phyloP scores from a whole-genome alignment of 2,888 invertebrate genomes.

The Scaptomyza parva region DNA sequence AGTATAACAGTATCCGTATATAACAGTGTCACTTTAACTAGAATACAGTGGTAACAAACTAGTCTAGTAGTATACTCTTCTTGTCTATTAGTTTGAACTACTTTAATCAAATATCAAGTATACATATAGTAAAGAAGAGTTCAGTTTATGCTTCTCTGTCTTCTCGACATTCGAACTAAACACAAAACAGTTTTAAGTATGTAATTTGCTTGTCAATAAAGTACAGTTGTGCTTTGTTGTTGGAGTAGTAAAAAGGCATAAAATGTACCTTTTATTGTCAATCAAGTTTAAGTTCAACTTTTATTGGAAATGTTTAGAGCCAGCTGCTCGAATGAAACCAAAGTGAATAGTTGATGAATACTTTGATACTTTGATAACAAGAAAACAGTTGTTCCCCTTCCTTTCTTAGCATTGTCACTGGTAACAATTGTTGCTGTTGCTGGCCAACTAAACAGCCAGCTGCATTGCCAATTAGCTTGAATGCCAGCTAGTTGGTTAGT shows the following conservation, averaged over 20 bases:
- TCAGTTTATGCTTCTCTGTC: not conserved
- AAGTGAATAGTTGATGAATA: too few species aligned
- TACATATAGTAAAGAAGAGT: too few species aligned
- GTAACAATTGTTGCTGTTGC: not conserved
- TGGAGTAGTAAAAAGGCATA: too few species aligned
- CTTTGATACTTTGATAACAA: not conserved
- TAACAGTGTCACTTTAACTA: too few species aligned
- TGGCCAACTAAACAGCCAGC: too few species aligned
- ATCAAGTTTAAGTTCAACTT: not conserved
- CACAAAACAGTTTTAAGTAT: not conserved
- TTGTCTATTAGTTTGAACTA: too few species aligned
- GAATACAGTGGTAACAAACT: too few species aligned
- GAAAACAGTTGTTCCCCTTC: too few species aligned
- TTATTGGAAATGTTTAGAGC: not conserved
- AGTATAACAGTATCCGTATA: too few species aligned
- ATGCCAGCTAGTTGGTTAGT: slow-evolving; percentile 16
- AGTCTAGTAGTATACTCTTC: too few species aligned
- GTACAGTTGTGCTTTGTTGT: too few species aligned
- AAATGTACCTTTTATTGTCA: not conserved
- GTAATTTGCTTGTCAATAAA: slow-evolving; percentile 1
- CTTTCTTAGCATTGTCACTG: not conserved
- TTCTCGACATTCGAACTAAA: not conserved
- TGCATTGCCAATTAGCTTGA: slow-evolving; percentile 1
- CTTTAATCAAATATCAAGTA: too few species aligned
- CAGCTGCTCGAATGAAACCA: not conserved